Base-by-base conservation (phyloP, 2,888 invertebrate genomes). In the Ectemnius lituratus region DNA sequence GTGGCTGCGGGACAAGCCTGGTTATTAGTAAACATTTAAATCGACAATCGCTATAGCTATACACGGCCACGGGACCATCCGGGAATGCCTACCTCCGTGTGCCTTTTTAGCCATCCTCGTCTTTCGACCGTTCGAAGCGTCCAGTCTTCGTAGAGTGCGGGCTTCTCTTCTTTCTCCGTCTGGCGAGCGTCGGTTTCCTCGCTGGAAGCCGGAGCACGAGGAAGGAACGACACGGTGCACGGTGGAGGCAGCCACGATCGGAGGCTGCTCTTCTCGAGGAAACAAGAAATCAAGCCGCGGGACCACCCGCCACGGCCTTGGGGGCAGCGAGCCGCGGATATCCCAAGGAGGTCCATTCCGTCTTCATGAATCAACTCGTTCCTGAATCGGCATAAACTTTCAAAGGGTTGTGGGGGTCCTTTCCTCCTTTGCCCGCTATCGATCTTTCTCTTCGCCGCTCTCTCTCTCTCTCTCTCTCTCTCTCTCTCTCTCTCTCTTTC, bases 11-110 rank as follows among this genome's bases (percentile, higher is more conserved):
- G 88, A 90, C 90, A 90, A 90, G 89, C 83, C 82, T 89, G 90
- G 89, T 90, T 90, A 90, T 90, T 90, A 90, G 90, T 90, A 90
- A 90, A 90, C 90, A 90, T 90, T 90, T 90, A 90, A 90, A 90
- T 90, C 90, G 89, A 90, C 89, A 90, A 90, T 90, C 88, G 88
- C 84, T 80, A 81, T 84, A 84, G 84, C 77, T 80, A 83, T 84
- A 84, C 82, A 77, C 52, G n/a, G 47, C 47, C 11, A 16, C 52
- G 16, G 68, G 60, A 76, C 76, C 79, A 79, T 73, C 75, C 57
- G 76, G 70, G 81, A 85, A 87, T 82, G 85, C 77, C 69, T 69
- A 71, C n/a, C 52, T 56, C 28, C 74, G 76, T 80, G 68, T 64
- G 74, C 76, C 70, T 61, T 63, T 67, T 62, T 71, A 57, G 61